Evolutionary conservation across 2,113 vertebrate species (phyloP), one percentile per base, ranked within the genome.

Genomic region (Blennius ocellaris): DNA sequence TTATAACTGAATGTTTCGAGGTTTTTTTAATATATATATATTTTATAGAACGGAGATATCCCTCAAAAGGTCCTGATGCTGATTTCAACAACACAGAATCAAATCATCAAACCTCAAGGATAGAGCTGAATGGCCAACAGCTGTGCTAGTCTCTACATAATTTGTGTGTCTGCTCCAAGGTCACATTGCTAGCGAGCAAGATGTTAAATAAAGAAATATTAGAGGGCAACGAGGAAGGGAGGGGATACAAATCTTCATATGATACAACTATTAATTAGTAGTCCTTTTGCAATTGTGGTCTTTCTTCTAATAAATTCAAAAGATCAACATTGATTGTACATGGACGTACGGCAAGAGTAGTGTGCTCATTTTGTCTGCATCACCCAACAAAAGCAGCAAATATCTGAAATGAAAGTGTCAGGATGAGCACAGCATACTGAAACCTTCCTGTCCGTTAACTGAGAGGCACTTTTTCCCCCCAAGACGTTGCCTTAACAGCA

Each of bases 161-260:
- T 86, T 64, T 82, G 76, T 80, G 69, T 73, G 70, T 80, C 43
- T 75, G 60, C 47, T 84, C 43, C 81, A 89, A 90, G 87, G 88
- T 89, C 87, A 87, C 44, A 66, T 63, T 17, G 51, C 71, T 30
- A 49, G 60, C 66, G 51, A 78, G 64, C 68, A 64, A 63, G 62
- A 83, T 79, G 75, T 63, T 81, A 76, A 74, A 54, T 15, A 82
- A 14, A 75, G 58, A 52, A 80, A 56, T 37, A 53, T 36, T 17
- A 64, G 63, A 6, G 50, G 37, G 44, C n/a, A 43, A 30, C 5
- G 16, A 1, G 45, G 14, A 52, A 40, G 43, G 45, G 21, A 30
- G 14, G 36, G 6, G 11, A 1, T 39, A 76, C 65, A 59, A 12
- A 63, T 10, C 9, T 58, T 36, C 11, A 50, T 57, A 8, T n/a